These are phyloP conservation scores for Drosophila lutescens DNA, from an alignment of 2,888 invertebrate species.

Conservation along the genomic window DNA sequence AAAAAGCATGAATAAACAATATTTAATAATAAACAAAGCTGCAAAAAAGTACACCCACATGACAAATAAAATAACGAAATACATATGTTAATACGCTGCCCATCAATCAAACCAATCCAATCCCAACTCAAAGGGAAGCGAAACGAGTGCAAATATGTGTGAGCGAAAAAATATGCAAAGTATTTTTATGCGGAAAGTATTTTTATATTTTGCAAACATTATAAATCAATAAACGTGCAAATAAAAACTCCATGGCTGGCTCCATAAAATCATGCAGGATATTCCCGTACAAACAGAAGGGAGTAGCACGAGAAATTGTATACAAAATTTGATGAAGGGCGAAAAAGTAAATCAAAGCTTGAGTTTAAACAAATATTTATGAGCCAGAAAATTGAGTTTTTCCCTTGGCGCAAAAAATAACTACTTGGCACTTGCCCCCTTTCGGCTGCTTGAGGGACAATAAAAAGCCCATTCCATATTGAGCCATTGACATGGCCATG, in stretches of 20 bases:
- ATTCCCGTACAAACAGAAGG: background rate
- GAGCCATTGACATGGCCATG: slow-evolving; percentile 60
- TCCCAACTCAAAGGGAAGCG: slow-evolving; percentile 51
- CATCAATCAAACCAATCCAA: slow-evolving; percentile 69
- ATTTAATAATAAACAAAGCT: slow-evolving; percentile 41
- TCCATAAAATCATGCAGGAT: slow-evolving; percentile 6
- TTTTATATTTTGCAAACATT: slow-evolving; percentile 63
- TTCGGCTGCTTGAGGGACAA: slow-evolving; percentile 61
- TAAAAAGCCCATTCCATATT: slow-evolving; percentile 73
- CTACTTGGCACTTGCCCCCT: slow-evolving; percentile 60
- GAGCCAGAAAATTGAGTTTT: slow-evolving; percentile 73
- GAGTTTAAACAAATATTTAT: slow-evolving; percentile 74
- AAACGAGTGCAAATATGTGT: slow-evolving; percentile 28
- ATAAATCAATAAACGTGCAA: slow-evolving; percentile 55
- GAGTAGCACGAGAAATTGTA: slow-evolving; percentile 26
- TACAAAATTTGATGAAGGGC: slow-evolving; percentile 37
- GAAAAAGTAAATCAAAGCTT: slow-evolving; percentile 67
- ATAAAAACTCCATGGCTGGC: slow-evolving; percentile 18
- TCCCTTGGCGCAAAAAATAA: slow-evolving; percentile 36
- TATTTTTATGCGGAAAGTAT: slow-evolving; percentile 49
- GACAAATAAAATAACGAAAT: slow-evolving; percentile 33
- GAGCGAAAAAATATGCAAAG: slow-evolving; percentile 58
- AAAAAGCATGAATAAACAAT: slow-evolving; percentile 42
- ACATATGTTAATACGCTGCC: slow-evolving; percentile 56
- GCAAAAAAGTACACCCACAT: slow-evolving; percentile 6